Conservation (phyloP, 2,113 vertebrate genomes). For the Calonectris borealis region DNA sequence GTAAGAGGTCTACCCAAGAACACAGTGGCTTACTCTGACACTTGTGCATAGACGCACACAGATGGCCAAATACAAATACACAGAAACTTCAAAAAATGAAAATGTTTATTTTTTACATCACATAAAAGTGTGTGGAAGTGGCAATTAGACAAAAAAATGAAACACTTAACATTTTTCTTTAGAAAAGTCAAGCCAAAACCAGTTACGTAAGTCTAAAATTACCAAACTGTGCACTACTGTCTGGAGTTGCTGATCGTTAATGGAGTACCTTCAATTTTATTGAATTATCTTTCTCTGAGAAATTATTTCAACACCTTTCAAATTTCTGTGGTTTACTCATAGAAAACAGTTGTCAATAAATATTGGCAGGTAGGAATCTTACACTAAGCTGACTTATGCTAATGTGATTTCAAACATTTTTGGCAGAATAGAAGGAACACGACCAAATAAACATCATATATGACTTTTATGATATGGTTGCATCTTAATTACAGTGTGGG, state of each 20-base stretch:
- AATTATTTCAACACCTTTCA: background rate
- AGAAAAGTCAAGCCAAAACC: background rate
- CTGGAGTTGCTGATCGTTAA: background rate
- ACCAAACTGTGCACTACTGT: background rate
- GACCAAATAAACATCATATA: background rate
- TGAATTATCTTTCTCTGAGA: background rate
- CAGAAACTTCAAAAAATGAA: background rate
- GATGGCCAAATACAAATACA: background rate
- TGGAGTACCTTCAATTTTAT: background rate
- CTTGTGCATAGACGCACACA: background rate
- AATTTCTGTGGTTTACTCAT: background rate
- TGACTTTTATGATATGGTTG: background rate
- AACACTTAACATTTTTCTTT: background rate
- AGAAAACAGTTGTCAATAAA: background rate
- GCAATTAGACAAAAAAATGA: background rate
- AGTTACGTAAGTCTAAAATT: background rate
- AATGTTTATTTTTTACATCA: rapidly evolving
- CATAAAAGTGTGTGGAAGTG: background rate
- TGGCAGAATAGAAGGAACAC: background rate
- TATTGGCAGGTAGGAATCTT: background rate
- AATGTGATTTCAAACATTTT: background rate
- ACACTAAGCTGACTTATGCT: background rate
- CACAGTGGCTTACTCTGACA: background rate
- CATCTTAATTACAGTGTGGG: background rate
- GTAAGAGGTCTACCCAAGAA: background rate